These are phyloP conservation scores for Portevinia maculata DNA, from an alignment of 2,888 invertebrate species.

Conservation along the genomic window DNA sequence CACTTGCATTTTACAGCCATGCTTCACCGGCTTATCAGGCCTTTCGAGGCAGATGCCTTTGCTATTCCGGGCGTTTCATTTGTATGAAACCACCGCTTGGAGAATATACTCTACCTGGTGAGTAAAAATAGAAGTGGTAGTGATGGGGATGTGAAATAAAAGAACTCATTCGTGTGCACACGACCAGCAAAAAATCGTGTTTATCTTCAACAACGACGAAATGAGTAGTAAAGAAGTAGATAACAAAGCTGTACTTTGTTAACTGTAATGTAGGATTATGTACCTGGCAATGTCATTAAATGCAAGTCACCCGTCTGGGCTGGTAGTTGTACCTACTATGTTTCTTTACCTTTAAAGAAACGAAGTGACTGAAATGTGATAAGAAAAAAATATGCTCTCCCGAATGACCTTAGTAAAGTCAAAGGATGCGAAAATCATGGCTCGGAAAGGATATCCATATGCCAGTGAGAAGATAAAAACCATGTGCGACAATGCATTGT, in stretches of 20 bases:
- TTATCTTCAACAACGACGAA: conserved; percentile 64
- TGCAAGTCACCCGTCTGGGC: conserved; percentile 46
- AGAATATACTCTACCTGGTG: conserved; percentile 83
- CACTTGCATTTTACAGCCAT: conserved; percentile 94
- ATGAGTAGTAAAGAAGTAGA: conserved; percentile 60
- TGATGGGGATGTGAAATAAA: conserved; percentile 6
- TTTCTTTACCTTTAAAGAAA: conserved; percentile 4
- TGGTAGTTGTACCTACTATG: not conserved
- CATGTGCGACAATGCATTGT: conserved; percentile 46
- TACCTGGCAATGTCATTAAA: conserved; percentile 54
- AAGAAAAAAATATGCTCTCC: conserved; percentile 2
- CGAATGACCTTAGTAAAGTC: conserved; percentile 38
- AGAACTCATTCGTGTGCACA: conserved; percentile 21
- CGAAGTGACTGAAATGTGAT: conserved; percentile 24
- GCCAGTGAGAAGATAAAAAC: conserved; percentile 27
- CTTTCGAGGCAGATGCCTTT: conserved; percentile 93
- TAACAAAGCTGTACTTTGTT: conserved; percentile 67
- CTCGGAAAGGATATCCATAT: conserved; percentile 17
- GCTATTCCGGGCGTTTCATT: conserved; percentile 95
- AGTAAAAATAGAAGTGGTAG: conserved; percentile 57
- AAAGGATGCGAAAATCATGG: conserved; percentile 46
- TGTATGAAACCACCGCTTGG: conserved; percentile 93
- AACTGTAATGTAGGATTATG: conserved; percentile 50
- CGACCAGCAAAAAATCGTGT: conserved; percentile 33
- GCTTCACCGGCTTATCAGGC: conserved; percentile 95